A percentile compares a stretch with the other conserved stretches of the same genome.
Conservation (phyloP, 2,113 vertebrate genomes). For the Natator depressus region DNA sequence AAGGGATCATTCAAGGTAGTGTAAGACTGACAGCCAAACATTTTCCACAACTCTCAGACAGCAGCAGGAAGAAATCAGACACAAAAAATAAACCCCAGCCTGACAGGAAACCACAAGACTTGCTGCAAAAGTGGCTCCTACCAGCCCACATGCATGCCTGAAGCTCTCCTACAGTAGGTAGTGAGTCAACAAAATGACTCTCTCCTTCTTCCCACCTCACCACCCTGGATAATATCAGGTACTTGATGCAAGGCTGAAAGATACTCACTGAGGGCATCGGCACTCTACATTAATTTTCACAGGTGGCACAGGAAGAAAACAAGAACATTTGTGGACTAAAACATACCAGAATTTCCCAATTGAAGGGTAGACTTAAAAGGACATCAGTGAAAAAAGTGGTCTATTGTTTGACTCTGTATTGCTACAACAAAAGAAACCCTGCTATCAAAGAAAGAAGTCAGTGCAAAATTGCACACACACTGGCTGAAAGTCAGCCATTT, state of each 20-base stretch:
- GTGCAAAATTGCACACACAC: neutral
- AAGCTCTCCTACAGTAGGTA: too few species aligned
- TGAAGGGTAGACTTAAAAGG: neutral
- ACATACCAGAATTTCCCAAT: neutral
- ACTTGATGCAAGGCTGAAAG: neutral
- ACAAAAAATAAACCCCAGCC: neutral
- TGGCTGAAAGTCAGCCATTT: rapidly evolving
- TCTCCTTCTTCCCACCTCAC: neutral
- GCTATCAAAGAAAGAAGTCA: neutral
- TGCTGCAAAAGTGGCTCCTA: too few species aligned
- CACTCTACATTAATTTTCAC: neutral
- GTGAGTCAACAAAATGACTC: neutral
- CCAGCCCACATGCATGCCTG: too few species aligned
- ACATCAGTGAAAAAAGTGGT: neutral
- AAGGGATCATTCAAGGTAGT: too few species aligned
- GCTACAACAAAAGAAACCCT: rapidly evolving
- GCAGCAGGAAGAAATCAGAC: neutral
- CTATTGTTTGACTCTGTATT: neutral
- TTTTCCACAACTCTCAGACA: neutral
- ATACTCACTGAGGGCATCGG: neutral
- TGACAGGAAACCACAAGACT: neutral
- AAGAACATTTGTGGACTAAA: rapidly evolving
- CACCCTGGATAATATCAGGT: neutral
- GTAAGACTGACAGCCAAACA: neutral
- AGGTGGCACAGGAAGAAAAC: neutral